Evolutionary conservation across 2,113 vertebrate species (phyloP).

Genomic region (Grammomys dolichurus): DNA sequence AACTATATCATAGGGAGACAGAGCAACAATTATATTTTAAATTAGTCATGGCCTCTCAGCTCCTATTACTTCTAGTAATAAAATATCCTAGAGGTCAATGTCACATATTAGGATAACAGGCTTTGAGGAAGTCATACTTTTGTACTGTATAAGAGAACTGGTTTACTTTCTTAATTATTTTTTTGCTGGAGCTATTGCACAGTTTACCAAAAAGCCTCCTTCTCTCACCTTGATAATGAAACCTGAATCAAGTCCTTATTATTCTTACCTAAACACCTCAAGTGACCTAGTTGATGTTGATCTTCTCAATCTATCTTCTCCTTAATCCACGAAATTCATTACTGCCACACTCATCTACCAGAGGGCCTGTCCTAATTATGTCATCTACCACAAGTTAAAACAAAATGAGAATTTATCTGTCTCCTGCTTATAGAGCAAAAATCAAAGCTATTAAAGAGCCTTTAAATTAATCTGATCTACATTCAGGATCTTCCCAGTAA

Average conservation of each 20-base stretch:
- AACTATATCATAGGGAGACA: background rate
- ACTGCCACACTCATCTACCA: background rate
- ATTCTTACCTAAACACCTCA: background rate
- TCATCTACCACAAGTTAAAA: background rate
- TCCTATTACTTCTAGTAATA: constrained; percentile 51
- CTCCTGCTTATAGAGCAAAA: background rate
- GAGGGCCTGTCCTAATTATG: background rate
- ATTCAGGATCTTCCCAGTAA: background rate
- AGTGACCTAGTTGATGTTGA: background rate
- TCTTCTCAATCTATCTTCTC: background rate
- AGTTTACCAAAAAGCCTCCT: background rate
- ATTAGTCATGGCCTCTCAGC: constrained; percentile 68
- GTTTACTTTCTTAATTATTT: constrained; percentile 65
- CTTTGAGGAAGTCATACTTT: constrained; percentile 61
- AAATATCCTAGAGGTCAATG: constrained; percentile 67
- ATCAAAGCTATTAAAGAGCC: background rate
- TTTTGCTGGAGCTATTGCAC: constrained; percentile 48
- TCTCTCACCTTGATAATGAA: background rate
- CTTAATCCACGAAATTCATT: background rate
- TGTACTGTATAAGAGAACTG: constrained; percentile 26
- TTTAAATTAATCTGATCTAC: background rate
- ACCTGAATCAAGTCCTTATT: background rate
- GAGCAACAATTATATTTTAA: constrained; percentile 74
- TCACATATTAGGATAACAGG: constrained; percentile 59
- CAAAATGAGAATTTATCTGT: background rate